A percentile compares a stretch with the other conserved stretches of the same genome.
phyloP scores from a whole-genome alignment of 2,113 vertebrate genomes.

The Takifugu flavidus region DNA sequence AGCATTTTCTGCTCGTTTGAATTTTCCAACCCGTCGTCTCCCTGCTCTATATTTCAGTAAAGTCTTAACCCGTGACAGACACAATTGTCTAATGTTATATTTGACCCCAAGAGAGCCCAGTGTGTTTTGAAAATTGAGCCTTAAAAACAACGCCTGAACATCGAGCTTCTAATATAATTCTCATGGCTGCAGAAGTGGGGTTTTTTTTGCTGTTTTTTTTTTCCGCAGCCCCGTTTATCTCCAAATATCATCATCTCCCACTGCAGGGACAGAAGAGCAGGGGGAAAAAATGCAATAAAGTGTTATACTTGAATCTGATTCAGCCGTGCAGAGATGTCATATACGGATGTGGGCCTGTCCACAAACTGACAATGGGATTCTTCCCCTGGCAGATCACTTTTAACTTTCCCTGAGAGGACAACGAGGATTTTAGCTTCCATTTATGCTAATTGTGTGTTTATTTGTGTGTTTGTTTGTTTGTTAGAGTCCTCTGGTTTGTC shows the following conservation, averaged over 20 bases:
- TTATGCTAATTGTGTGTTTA: constrained; percentile 59
- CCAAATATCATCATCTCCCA: constrained; percentile 61
- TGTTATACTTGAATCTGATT: constrained; percentile 52
- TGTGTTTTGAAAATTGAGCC: constrained; percentile 27
- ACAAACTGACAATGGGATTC: constrained; percentile 47
- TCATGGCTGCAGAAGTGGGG: constrained; percentile 27
- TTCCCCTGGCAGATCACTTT: constrained; percentile 31
- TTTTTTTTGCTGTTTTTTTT: constrained; percentile 21
- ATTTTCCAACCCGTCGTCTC: background rate
- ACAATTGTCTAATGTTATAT: constrained; percentile 44
- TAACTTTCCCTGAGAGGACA: constrained; percentile 17
- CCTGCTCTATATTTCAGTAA: background rate
- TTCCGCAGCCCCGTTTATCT: constrained; percentile 14
- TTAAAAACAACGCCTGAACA: constrained; percentile 44
- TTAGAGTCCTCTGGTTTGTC: constrained; percentile 57
- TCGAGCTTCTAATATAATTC: constrained; percentile 44
- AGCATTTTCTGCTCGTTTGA: no score
- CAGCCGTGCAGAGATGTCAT: constrained; percentile 32
- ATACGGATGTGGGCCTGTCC: constrained; percentile 38
- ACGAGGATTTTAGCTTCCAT: constrained; percentile 20
- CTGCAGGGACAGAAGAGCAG: constrained; percentile 41
- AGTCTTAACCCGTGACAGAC: constrained; percentile 32
- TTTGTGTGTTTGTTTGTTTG: constrained; percentile 57
- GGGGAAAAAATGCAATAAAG: constrained; percentile 57
- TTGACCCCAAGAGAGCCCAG: constrained; percentile 10